phyloP scores from a whole-genome alignment of 1,140 invertebrate species.

The Nixonia krombeini region DNA sequence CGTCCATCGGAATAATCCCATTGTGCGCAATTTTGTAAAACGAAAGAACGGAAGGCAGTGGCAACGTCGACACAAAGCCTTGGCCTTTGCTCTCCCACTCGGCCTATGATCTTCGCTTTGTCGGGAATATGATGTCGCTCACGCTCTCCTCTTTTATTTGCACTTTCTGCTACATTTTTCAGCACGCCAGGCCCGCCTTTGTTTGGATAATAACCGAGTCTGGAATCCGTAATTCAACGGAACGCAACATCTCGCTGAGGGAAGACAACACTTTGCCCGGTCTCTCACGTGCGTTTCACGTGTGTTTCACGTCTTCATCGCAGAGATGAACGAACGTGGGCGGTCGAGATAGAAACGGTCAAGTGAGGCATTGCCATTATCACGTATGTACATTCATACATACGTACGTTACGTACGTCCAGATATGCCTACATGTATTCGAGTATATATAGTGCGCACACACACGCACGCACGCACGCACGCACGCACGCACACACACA shows the following conservation, averaged over 20 bases:
- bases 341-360: background rate
- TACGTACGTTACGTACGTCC: too few relatives aligned
- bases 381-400: too few relatives aligned
- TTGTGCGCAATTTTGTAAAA: slow-evolving; percentile 16
- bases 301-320: too few relatives aligned
- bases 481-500: too few relatives aligned
- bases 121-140: slow-evolving; percentile 13
- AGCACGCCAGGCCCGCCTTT: slow-evolving; percentile 4
- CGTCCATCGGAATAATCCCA: slow-evolving; percentile 28
- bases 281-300: too few relatives aligned
- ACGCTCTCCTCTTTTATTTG: slow-evolving; percentile 40
- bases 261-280: too few relatives aligned
- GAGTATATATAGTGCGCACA: too few relatives aligned
- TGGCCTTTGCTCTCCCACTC: slow-evolving; percentile 25
- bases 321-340: background rate
- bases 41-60: slow-evolving; percentile 22
- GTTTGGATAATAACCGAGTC: slow-evolving; percentile 5
- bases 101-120: slow-evolving; percentile 33
- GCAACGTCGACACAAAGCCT: slow-evolving; percentile 28
- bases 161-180: slow-evolving; percentile 33
- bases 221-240: slow-evolving; percentile 2
- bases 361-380: background rate
- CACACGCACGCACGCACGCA: too few relatives aligned
- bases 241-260: background rate
- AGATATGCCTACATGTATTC: too few relatives aligned